These are phyloP conservation scores for Cantharis rustica DNA, from an alignment of 2,888 invertebrate species.

Conservation along the genomic window DNA sequence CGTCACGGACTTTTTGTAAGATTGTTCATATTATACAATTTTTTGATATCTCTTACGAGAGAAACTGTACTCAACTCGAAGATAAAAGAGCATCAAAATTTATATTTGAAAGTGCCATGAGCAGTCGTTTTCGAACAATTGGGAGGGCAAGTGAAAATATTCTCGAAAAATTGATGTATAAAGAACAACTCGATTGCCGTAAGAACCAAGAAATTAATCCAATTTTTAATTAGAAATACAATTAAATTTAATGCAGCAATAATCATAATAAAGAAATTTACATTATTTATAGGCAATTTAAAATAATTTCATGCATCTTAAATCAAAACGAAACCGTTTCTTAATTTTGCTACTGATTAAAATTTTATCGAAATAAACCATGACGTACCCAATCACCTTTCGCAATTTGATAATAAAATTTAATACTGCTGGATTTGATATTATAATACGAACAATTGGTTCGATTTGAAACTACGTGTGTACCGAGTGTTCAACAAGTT, in stretches of 20 bases:
- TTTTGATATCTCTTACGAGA: too few species aligned
- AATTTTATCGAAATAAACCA: not conserved
- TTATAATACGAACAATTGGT: not conserved
- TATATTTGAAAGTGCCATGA: too few species aligned
- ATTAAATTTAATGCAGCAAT: not conserved
- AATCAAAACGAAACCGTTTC: not conserved
- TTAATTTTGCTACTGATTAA: not conserved
- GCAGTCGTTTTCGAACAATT: too few species aligned
- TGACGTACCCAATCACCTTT: not conserved
- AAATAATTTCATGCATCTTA: not conserved
- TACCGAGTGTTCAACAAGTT: not conserved
- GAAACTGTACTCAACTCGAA: too few species aligned
- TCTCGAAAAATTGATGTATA: not conserved
- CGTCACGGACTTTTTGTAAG: too few species aligned
- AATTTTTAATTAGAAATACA: not conserved
- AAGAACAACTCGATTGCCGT: not conserved
- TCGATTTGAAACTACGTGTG: not conserved
- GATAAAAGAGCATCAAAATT: too few species aligned
- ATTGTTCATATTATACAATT: too few species aligned
- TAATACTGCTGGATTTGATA: not conserved
- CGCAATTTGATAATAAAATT: not conserved
- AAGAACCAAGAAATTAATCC: not conserved
- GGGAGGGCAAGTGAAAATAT: too few species aligned
- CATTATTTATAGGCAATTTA: not conserved
- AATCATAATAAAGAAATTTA: not conserved